Conservation (phyloP, 2,888 invertebrate species). For the Sericinus montela region DNA sequence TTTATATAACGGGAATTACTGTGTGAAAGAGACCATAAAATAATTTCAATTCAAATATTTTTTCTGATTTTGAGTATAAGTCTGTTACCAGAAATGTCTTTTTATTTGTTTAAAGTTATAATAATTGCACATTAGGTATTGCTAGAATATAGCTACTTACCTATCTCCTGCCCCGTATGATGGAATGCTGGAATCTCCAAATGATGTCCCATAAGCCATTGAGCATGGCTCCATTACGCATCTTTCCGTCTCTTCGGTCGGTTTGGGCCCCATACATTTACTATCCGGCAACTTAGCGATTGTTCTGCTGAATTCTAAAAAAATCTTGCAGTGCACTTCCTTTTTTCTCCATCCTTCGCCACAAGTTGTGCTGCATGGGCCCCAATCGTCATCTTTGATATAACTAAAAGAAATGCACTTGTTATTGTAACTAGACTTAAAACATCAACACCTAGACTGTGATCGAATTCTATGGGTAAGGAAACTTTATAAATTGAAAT, state of each 20-base stretch:
- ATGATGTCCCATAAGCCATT: conserved; percentile 79
- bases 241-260: conserved; percentile 87
- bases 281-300: conserved; percentile 92
- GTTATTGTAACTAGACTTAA: conserved; percentile 2
- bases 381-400: conserved; percentile 93
- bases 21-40: too few relatives aligned
- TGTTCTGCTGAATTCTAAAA: conserved; percentile 93
- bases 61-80: too few relatives aligned
- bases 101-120: too few relatives aligned
- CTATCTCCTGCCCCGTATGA: conserved; percentile 60
- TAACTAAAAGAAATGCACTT: conserved; percentile 81
- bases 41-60: too few relatives aligned
- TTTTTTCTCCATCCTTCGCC: conserved; percentile 93
- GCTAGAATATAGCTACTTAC: conserved; percentile 40
- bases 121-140: too few relatives aligned
- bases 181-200: conserved; percentile 68
- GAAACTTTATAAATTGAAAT: conserved; percentile 3
- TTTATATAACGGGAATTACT: too few relatives aligned
- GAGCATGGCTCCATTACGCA: conserved; percentile 90
- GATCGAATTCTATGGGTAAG: conserved; percentile 3
- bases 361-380: conserved; percentile 94
- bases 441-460: neutral
- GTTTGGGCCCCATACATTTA: conserved; percentile 92
- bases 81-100: too few relatives aligned
- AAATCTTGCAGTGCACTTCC: conserved; percentile 96